Base-by-base conservation (phyloP, 2,888 invertebrate species). In the Nymphalis polychloros region DNA sequence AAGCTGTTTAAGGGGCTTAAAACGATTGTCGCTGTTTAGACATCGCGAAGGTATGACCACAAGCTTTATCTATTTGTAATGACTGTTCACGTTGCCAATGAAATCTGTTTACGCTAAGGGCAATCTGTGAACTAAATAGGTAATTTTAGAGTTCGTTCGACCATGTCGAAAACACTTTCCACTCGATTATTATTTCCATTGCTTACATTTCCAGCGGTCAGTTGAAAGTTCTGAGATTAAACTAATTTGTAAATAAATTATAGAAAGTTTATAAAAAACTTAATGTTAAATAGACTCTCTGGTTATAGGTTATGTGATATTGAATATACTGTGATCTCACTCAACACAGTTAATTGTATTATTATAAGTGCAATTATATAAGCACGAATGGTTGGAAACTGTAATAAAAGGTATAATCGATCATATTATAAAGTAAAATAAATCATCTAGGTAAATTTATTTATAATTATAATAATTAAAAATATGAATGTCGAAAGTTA, bases 151-250 rank as follows among this genome's bases (percentile, higher is more conserved):
- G 74, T 47, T 71, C 79, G 75, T 72, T 80, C 71, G 84, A 87
- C 78, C 86, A 78, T 77, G 72, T 75, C 85, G 65, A 75, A 73
- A 78, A 75, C 78, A 80, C 81, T 84, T 87, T 89, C 85, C 87
- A 84, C 84, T 86, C 73, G 77, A 77, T 83, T 82, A 85, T 84
- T 84, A 82, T 59, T n/a, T 13, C 13, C 20, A 87, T 86, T 79
- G 79, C 76, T 72, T 73, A 71, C 74, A 63, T 72, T 72, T 31
- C 53, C 31, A 55, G 55, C 55, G 72, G 70, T 73, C 59, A 69
- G 53, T 71, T 67, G 73, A 75, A 75, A 75, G 73, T 72, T 66
- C 59, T 55, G 17, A 47, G 50, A 65, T 69, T 62, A 59, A 55
- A 27, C 31, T 31, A 55, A 55, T 31, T 55, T 55, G 31, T 55